These are phyloP conservation scores for Sinocyclocheilus maitianheensis DNA, from an alignment of 2,113 vertebrate genomes.

Conservation along the genomic window DNA sequence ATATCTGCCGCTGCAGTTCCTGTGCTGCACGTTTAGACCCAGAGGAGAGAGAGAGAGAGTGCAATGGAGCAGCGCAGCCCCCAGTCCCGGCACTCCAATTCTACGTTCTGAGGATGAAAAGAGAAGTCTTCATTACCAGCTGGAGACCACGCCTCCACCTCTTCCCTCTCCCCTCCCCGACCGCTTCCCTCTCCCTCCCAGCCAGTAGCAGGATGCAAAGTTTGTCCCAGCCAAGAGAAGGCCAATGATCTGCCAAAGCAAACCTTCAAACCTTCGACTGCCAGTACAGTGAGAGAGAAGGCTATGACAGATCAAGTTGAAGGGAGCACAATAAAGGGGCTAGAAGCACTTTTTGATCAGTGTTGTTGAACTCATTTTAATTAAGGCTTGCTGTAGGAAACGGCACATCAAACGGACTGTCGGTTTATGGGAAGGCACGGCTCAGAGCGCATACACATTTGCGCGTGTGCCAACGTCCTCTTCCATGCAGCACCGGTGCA, in stretches of 20 bases:
- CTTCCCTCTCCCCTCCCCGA: slow-evolving; percentile 46
- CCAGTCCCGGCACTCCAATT: slow-evolving; percentile 78
- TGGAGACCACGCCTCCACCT: slow-evolving; percentile 81
- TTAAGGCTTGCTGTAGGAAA: slow-evolving; percentile 65
- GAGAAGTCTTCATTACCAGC: slow-evolving; percentile 92
- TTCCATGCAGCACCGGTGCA: neutral
- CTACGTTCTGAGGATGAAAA: slow-evolving; percentile 89
- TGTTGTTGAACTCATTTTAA: slow-evolving; percentile 63
- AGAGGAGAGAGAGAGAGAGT: slow-evolving; percentile 65
- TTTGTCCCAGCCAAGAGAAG: slow-evolving; percentile 72
- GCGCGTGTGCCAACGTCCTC: neutral
- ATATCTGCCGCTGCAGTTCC: slow-evolving; percentile 65
- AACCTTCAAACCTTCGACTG: slow-evolving; percentile 74
- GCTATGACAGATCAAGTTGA: slow-evolving; percentile 51
- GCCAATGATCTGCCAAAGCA: slow-evolving; percentile 76
- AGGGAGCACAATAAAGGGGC: slow-evolving; percentile 52
- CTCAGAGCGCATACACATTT: slow-evolving; percentile 18
- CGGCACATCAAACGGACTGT: slow-evolving; percentile 68
- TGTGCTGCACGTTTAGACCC: slow-evolving; percentile 56
- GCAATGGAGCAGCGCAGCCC: slow-evolving; percentile 77
- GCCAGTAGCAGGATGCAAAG: slow-evolving; percentile 86
- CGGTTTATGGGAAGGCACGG: slow-evolving; percentile 46
- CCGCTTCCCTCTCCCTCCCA: slow-evolving; percentile 71
- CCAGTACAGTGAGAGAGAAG: slow-evolving; percentile 66
- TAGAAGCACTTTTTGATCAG: slow-evolving; percentile 59